Percentiles rank a stretch among this genome's conserved stretches.
Evolutionary conservation across 2,888 invertebrate species (phyloP).

Genomic region (Polydrusus tereticollis): DNA sequence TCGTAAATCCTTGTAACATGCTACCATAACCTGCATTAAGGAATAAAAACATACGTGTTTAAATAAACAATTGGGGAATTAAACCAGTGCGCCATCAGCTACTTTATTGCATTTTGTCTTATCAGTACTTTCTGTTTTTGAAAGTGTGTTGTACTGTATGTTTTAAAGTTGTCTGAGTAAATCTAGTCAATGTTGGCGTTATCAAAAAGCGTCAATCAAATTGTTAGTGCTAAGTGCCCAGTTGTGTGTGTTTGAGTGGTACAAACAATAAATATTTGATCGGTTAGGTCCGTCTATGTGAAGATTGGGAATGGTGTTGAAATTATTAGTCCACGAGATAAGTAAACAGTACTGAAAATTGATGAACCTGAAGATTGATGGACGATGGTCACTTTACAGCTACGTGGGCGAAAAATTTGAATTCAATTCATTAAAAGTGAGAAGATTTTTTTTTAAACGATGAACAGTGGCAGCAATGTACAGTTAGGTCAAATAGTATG

Average conservation of each 20-base stretch:
- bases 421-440: no score
- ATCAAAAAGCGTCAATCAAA: constrained; percentile 41
- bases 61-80: no score
- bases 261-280: constrained; percentile 44
- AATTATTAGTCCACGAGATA: constrained; percentile 37
- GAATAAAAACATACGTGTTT: no score
- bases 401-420: constrained; percentile 8
- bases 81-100: no score
- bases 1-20: no score
- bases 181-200: background rate
- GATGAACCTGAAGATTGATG: background rate
- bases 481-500: no score
- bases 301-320: constrained; percentile 37
- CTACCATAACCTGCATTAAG: no score
- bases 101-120: no score
- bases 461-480: no score
- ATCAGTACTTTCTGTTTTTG: no score
- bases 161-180: background rate
- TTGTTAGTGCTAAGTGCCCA: constrained; percentile 38
- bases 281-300: constrained; percentile 27
- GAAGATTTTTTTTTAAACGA: no score
- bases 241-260: constrained; percentile 37
- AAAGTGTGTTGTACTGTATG: no score
- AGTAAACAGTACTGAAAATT: constrained; percentile 23
- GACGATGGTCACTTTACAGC: background rate